These are phyloP conservation scores for Tenualosa thibaudeaui DNA, from an alignment of 2,797 vertebrate species.

Conservation along the genomic window DNA sequence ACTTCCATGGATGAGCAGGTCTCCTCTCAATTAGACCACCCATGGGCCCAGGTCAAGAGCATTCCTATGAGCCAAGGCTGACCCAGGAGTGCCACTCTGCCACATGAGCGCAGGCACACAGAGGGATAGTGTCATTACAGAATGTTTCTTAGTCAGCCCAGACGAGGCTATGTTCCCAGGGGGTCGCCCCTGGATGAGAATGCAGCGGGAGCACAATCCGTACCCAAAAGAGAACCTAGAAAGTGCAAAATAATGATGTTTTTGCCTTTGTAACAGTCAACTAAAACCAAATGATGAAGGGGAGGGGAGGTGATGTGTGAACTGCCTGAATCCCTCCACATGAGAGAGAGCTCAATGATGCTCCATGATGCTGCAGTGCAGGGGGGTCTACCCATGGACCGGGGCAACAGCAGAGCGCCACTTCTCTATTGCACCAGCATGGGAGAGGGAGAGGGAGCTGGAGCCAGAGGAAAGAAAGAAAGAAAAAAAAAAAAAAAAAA, in stretches of 20 bases:
- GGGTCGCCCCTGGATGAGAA: background rate
- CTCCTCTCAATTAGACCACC: background rate
- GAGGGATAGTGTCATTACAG: background rate
- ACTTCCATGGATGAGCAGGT: background rate
- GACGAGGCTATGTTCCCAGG: background rate
- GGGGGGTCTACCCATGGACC: background rate
- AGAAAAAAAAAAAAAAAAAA: background rate
- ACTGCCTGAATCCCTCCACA: background rate
- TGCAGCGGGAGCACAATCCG: background rate
- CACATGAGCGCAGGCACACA: background rate
- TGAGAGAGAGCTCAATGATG: background rate
- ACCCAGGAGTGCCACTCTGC: constrained; percentile 6
- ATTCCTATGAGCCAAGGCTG: constrained; percentile 20
- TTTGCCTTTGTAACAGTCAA: background rate
- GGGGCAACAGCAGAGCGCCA: background rate
- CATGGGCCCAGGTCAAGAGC: background rate
- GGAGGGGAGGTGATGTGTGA: background rate
- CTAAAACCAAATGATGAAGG: background rate
- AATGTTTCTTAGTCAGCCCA: background rate
- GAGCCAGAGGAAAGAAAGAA: background rate
- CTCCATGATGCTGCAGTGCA: background rate
- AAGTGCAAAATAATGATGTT: background rate
- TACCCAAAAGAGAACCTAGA: background rate
- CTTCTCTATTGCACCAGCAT: background rate
- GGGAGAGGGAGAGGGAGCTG: constrained; percentile 24